Conservation (phyloP, 2,797 vertebrate species). For the Bufotes viridis region DNA sequence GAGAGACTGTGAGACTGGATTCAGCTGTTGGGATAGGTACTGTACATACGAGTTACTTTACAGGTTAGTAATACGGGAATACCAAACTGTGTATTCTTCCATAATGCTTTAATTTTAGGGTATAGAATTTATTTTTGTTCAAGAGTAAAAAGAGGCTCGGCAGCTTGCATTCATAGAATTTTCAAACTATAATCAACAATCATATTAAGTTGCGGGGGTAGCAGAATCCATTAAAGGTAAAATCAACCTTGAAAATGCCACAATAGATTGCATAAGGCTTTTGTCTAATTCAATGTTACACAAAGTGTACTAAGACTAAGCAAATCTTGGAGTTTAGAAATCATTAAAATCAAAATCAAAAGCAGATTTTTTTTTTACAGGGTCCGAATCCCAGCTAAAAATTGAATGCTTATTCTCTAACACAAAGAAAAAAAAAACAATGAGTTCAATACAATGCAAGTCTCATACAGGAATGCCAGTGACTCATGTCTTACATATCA, state of each 20-base stretch:
- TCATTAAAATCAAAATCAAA: not conserved
- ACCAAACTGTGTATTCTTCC: not conserved
- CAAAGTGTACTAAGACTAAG: not conserved
- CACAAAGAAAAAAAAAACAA: not conserved
- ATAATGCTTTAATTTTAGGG: not conserved
- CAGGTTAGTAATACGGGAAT: not conserved
- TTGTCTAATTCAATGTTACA: not conserved
- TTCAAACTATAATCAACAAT: slow-evolving; percentile 12
- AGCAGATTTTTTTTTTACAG: not conserved
- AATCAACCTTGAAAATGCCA: not conserved
- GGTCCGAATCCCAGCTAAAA: not conserved
- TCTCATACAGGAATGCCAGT: not conserved
- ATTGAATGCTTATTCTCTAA: not conserved
- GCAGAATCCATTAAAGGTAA: not conserved
- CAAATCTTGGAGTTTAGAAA: not conserved
- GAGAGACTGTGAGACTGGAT: not conserved
- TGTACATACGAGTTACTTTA: not conserved
- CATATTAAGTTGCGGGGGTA: not conserved
- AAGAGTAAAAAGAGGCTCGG: not conserved
- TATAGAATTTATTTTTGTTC: not conserved
- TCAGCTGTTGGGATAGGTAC: not conserved
- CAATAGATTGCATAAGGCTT: not conserved
- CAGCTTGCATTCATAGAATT: not conserved
- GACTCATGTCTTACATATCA: not conserved
- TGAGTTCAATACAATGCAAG: not conserved